Percentiles rank a stretch among this genome's conserved stretches.
Evolutionary conservation across 2,113 vertebrate species (phyloP).

Genomic region (Sturnus vulgaris): DNA sequence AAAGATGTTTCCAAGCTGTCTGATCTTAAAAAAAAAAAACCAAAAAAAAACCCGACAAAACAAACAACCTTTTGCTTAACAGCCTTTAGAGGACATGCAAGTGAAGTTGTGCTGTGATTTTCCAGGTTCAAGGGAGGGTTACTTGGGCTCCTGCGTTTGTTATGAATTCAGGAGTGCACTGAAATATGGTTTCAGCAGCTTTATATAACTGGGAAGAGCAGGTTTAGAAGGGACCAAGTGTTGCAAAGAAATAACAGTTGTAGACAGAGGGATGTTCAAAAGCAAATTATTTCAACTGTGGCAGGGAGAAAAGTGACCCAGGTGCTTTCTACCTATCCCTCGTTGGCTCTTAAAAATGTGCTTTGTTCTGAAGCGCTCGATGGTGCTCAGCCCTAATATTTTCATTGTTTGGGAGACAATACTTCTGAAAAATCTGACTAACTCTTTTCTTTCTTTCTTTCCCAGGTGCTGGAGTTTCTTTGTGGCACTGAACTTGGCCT

Average conservation of each 20-base stretch:
- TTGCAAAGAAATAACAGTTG: neutral
- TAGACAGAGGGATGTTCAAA: neutral
- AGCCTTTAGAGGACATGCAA: neutral
- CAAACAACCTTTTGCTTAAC: neutral
- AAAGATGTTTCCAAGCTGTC: neutral
- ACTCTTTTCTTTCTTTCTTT: neutral
- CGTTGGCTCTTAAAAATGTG: accelerated
- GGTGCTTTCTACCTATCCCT: neutral
- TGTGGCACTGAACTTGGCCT: conserved; percentile 20
- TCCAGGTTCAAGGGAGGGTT: neutral
- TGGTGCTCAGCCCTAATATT: neutral
- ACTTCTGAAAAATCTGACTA: neutral
- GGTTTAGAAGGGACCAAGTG: neutral
- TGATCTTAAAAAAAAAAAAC: neutral
- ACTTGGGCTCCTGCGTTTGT: neutral
- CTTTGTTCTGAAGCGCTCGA: neutral
- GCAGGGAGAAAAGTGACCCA: neutral
- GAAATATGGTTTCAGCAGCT: neutral
- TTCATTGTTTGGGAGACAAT: neutral
- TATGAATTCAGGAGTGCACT: neutral
- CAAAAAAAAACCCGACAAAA: neutral
- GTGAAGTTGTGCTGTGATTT: neutral
- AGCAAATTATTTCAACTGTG: neutral
- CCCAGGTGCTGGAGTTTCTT: conserved; percentile 37
- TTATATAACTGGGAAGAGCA: neutral